A percentile compares a stretch with the other conserved stretches of the same genome.
phyloP scores from a whole-genome alignment of 37 sponge, comb jelly and placozoan species.

The Ephydatia muelleri region DNA sequence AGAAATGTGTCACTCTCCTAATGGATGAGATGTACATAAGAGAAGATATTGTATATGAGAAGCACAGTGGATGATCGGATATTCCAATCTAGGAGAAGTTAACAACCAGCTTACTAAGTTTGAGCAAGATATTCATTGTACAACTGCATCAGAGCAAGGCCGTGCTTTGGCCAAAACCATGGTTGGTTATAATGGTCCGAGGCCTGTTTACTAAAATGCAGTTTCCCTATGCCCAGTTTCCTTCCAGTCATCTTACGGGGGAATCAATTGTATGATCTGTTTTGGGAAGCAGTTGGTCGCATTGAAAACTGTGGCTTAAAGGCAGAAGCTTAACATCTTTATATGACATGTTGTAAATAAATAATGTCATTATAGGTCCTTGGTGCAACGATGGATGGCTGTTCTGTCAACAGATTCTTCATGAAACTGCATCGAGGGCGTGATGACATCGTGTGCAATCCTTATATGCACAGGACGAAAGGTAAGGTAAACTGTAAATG shows the following conservation, averaged over 20 bases:
- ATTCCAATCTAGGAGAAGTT: too few relatives aligned
- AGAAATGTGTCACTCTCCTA: too few relatives aligned
- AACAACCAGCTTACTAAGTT: too few relatives aligned
- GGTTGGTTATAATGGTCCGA: constrained; percentile 27
- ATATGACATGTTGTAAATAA: too few relatives aligned
- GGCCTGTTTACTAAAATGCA: constrained; percentile 20
- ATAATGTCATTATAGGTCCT: constrained; percentile 2
- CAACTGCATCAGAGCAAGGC: too few relatives aligned
- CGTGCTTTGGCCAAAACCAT: constrained; percentile 31
- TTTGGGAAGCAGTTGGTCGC: constrained; percentile 27
- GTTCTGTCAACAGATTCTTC: constrained; percentile 12
- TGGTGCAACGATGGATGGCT: constrained; percentile 24
- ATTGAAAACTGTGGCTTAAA: constrained; percentile 12
- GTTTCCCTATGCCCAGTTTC: constrained; percentile 39
- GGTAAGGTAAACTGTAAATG: too few relatives aligned
- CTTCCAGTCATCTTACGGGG: neutral
- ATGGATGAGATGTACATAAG: too few relatives aligned
- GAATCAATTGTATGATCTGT: constrained; percentile 16
- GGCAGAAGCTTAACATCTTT: too few relatives aligned
- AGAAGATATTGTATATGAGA: too few relatives aligned
- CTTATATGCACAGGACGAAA: neutral
- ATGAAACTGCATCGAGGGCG: constrained; percentile 13
- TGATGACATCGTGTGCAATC: constrained; percentile 17
- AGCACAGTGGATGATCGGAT: too few relatives aligned
- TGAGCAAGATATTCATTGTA: too few relatives aligned